Evolutionary conservation across 2,888 invertebrate species (phyloP), one percentile per base, ranked within the genome.

Genomic region (Apocheima hispidaria): DNA sequence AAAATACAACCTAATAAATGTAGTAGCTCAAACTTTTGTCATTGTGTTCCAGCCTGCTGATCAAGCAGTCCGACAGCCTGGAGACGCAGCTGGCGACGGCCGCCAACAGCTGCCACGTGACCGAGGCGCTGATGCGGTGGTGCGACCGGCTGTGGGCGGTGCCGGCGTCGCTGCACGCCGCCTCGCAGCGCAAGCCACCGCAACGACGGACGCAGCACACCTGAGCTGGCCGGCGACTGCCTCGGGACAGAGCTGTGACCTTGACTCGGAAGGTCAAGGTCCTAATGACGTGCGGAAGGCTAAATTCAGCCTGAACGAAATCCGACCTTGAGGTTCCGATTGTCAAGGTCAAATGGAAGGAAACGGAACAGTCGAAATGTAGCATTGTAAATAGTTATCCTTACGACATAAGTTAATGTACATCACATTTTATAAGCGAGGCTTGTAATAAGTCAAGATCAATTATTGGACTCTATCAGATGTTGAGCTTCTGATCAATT

Each of bases 41-140:
- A 2, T 46, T 16, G 6, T 10, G 4, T 46, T 67, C 21, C 93
- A 95, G 92, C 93, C 94, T 77, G 80, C 93, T 78, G 92, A 95
- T 88, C 93, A 95, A 90, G 93, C 94, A 77, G 89, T 95, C 91
- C 38, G 93, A 93, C 80, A 89, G 90, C 68, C 93, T 96, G 75
- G 95, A 94, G 75, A 96, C 95, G 43, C 96, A 97, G 84, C 94
- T 97, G 4, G 96, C 96, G 68, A 96, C 97, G 86, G 98, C 98
- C 0, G 97, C 98, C 4, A 95, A 96, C 75, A 98, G 97, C 74
- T 97, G 97, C 80, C 95, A 95, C 81, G 95, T 98, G 60, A 97
- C 98, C 35, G 97, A 97, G 83, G 95, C 96, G 50, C 90, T 98
- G 73, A 95, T 98, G 86, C 95, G 95, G 58, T 95, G 96, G 83